Base-by-base conservation (phyloP, 2,888 invertebrate species). In the Girardia tigrina region DNA sequence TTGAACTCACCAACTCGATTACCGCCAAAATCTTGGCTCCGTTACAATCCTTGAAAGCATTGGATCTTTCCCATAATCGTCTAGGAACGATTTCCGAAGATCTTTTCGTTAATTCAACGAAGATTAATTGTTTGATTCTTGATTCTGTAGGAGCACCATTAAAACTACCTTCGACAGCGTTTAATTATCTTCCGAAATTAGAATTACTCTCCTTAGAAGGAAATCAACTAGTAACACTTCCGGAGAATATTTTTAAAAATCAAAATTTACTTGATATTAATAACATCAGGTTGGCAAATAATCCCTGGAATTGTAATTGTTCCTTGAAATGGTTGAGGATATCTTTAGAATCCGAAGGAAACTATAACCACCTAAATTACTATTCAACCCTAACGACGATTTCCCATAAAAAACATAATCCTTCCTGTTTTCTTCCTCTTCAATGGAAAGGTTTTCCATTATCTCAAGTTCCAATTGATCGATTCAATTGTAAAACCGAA, bases 261-360 rank as follows among this genome's bases (percentile, higher is more conserved):
- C 56, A 56, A 56, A 56, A n/a, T 23, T 2, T 20, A 20, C 56
- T 36, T 16, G 56, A 56, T 56, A 16, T 56, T 56, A 4, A 56
- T 23, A 56, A 56, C 23, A 56, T 56, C 23, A n/a, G 56, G 23
- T n/a, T 56, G n/a, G 56, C 56, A 12, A 56, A 56, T 23, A 56
- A 56, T 56, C 56, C 56, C 2, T 56, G 56, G 56, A 56, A 56
- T 16, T 56, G 56, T n/a, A 56, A 56, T 56, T 56, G 56, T 56
- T 56, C 56, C n/a, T 8, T 56, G 56, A 56, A 56, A 56, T 56
- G 56, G 56, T 56, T 56, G 23, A n/a, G 56, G 4, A 56, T 56
- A n/a, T n/a, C 56, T 56, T 56, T 56, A 23, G 56, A 56, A 56
- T 56, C 56, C 6, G 23, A 20, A 6, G 23, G n/a, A 20, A 6